Evolutionary conservation across 2,797 vertebrate genomes (phyloP).

Genomic region (Otolemur crassicaudatus): DNA sequence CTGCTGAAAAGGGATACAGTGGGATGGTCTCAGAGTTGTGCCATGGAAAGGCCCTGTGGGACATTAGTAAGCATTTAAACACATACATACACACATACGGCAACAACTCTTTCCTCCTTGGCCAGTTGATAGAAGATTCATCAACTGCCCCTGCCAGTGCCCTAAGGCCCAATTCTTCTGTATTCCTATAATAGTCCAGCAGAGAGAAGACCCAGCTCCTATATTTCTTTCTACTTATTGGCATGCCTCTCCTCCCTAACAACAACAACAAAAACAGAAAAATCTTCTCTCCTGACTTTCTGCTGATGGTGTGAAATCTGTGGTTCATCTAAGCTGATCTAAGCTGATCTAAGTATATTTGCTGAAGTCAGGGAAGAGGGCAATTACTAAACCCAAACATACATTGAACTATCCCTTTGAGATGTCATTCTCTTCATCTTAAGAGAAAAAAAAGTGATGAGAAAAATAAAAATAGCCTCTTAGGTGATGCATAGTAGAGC

Average conservation of each 20-base stretch:
- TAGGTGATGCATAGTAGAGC: neutral
- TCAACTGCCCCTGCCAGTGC: neutral
- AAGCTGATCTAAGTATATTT: neutral
- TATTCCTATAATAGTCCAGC: neutral
- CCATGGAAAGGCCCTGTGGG: neutral
- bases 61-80: neutral
- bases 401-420: neutral
- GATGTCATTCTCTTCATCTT: neutral
- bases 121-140: neutral
- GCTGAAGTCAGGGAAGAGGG: neutral
- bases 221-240: neutral
- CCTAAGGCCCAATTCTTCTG: neutral
- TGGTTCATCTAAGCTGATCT: constrained; percentile 8
- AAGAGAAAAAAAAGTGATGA: neutral
- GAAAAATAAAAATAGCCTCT: constrained; percentile 8
- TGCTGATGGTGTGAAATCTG: neutral
- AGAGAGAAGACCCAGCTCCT: neutral
- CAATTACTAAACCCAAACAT: constrained; percentile 32
- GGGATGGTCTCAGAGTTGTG: neutral
- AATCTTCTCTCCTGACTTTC: constrained; percentile 29
- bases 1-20: neutral
- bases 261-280: neutral
- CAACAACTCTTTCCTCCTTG: neutral
- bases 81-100: neutral
- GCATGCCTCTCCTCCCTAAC: neutral